These are phyloP conservation scores for Ephestia elutella DNA, from an alignment of 1,140 invertebrate genomes.

Conservation along the genomic window DNA sequence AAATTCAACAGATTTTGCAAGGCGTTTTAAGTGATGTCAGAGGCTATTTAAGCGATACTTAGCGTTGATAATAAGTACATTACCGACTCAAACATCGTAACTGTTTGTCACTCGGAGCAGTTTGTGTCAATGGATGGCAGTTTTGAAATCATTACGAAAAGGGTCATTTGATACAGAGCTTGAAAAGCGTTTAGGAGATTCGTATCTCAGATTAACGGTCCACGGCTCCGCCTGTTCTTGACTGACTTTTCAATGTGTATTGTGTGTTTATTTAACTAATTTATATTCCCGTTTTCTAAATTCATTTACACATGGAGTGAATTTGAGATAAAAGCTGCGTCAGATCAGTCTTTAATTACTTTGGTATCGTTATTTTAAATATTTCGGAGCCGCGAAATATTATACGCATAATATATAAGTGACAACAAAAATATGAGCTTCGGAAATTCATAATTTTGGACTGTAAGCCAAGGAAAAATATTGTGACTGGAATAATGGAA, in stretches of 20 bases:
- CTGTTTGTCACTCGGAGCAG: not conserved
- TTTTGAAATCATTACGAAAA: constrained; percentile 2
- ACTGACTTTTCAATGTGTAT: constrained; percentile 5
- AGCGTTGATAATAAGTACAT: not conserved
- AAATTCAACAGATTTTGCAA: constrained; percentile 1
- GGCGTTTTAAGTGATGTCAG: constrained; percentile 1
- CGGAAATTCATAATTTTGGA: too few species aligned
- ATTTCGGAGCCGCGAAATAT: too few species aligned
- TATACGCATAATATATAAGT: too few species aligned
- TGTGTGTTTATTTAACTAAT: constrained; percentile 3
- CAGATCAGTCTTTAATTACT: too few species aligned
- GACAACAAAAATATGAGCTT: too few species aligned
- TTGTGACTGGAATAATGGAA: too few species aligned
- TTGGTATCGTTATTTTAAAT: too few species aligned
- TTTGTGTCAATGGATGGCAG: not conserved
- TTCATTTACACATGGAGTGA: not conserved
- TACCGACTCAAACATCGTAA: constrained; percentile 3
- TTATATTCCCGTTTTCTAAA: not conserved
- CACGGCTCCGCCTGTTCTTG: not conserved
- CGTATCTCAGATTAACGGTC: constrained; percentile 2
- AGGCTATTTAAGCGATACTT: not conserved
- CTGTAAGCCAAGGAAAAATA: too few species aligned
- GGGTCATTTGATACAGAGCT: not conserved
- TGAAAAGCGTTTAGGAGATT: constrained; percentile 4
- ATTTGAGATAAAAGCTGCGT: not conserved